Base-by-base conservation (phyloP, 2,888 invertebrate genomes). In the Lasius fuliginosus region DNA sequence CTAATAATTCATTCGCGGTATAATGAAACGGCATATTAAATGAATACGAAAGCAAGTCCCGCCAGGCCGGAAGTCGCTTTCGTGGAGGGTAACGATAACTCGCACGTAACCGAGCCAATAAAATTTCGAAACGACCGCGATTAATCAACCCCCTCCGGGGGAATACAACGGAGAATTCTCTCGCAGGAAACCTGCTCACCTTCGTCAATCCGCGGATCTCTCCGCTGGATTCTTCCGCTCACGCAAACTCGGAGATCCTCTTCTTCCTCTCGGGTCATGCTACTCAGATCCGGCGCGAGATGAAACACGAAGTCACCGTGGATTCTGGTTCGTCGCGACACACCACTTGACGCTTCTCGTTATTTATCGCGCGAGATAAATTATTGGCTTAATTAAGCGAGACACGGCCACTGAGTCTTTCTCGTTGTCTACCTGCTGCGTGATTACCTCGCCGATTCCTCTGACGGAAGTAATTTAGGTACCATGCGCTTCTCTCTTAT, bases 101-200 rank as follows among this genome's bases (percentile, higher is more conserved):
- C 33, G 5, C 30, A 46, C 69, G 58, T 58, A 79, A 79, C 15
- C 77, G 23, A 11, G 56, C 30, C 68, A 79, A 68, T 42, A 68
- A 79, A 79, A 79, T 79, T 68, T 58, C 30, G 23, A 68, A 42
- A 27, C 75, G 33, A 53, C 42, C 15, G 30, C 58, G 69, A 69
- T 60, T 69, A 79, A 79, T 69, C 79, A n/a, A 33, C 58, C 30
- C 69, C 33, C 27, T 27, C n/a, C 11, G 23, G 58, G 23, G 56
- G 15, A 67, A 42, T 30, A 15, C 68, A 33, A 56, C 27, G 68
- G 40, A n/a, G 65, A 67, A 56, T 84, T 84, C 87, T 84, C 87
- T 69, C 53, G 65, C 60, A 46, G 83, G 64, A 74, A 90, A 90
- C 86, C 84, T 82, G 89, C 64, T 89, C 88, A 86, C 90, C 89